Evolutionary conservation across 2,113 vertebrate genomes (phyloP).

Genomic region (Microcebus ravelobensis): DNA sequence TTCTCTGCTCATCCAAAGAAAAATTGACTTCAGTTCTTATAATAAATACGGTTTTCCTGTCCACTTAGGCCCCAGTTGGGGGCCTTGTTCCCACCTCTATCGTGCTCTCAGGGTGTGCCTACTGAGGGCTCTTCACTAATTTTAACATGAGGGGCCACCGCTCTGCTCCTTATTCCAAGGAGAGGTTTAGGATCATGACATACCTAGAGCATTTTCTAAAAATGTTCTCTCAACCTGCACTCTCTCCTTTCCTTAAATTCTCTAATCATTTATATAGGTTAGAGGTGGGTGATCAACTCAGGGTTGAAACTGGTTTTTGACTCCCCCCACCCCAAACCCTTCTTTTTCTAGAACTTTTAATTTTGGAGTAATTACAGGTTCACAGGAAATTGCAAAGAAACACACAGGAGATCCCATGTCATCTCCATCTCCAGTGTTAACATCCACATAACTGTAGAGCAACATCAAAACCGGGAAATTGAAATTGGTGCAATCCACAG

Average conservation of each 20-base stretch:
- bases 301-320: background rate
- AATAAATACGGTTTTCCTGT: background rate
- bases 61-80: background rate
- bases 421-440: background rate
- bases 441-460: background rate
- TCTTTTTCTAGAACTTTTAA: background rate
- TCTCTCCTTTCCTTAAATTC: background rate
- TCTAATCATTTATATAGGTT: background rate
- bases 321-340: background rate
- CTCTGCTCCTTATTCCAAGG: background rate
- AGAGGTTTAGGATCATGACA: background rate
- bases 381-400: conserved; percentile 3
- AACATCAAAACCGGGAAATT: background rate
- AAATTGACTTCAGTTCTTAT: background rate
- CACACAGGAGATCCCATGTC: background rate
- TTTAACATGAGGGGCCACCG: background rate
- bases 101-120: background rate
- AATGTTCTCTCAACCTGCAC: background rate
- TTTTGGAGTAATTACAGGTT: conserved; percentile 22
- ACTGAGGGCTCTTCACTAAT: background rate
- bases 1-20: background rate
- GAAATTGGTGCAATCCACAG: background rate
- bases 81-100: background rate
- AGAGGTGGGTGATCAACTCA: background rate
- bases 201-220: background rate